Base-by-base conservation (phyloP, 2,888 invertebrate species). In the Hyles lineata region DNA sequence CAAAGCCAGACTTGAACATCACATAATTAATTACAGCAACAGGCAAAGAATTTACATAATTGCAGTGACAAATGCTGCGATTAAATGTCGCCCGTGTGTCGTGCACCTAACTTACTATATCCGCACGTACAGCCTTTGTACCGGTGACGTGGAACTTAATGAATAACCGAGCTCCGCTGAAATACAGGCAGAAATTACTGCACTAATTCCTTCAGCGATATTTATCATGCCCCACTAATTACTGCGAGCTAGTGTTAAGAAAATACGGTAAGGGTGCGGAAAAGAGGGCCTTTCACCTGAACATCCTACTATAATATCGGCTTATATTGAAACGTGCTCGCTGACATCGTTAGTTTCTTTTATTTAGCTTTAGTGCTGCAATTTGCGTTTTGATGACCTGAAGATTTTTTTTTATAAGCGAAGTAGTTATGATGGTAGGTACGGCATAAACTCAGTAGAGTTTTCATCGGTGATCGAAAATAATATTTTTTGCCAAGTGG, bases 151-250 rank as follows among this genome's bases (percentile, higher is more conserved):
- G 78, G 78, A 80, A 78, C 76, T 82, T 83, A 85, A 84, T 85
- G 83, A 85, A 85, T 85, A 86, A 83, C 82, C 81, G 76, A 70
- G 71, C 76, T 73, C 72, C 71, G 71, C 76, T 79, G 76, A 78
- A 82, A 80, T 74, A 84, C 78, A 76, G 81, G 76, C 79, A 78
- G 76, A 83, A 87, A 87, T 88, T 88, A 84, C 86, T 82, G 84
- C 85, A 85, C 84, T 87, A 87, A 87, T 83, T 86, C 82, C 79
- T 79, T 74, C 73, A 74, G 79, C 81, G 82, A 82, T 87, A 85
- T 86, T 88, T 88, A 87, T 86, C 85, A 83, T 82, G 79, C 80
- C 78, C 78, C 82, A 82, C 82, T 84, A 85, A 86, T 85, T 85
- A 83, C 82, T 77, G 67, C 43, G 67, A 67, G 67, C 43, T 67